phyloP scores from a whole-genome alignment of 2,113 vertebrate species.

The Ochotona princeps region DNA sequence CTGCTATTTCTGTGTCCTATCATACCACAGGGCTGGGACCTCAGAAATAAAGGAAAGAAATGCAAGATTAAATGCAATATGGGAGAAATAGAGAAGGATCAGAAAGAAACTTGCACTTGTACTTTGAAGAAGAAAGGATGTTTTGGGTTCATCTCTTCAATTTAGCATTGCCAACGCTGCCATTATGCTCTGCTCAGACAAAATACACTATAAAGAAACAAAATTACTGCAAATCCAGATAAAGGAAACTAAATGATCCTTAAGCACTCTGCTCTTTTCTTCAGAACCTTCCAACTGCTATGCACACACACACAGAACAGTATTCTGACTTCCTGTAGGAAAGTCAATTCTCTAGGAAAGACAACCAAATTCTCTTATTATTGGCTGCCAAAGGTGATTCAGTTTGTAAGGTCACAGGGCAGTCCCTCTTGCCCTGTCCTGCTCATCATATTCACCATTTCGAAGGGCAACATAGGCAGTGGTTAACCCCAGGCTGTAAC shows the following conservation, averaged over 20 bases:
- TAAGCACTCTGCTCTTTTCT: neutral
- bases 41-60: conserved; percentile 30
- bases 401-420: neutral
- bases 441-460: neutral
- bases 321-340: neutral
- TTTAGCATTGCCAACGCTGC: neutral
- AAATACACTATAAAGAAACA: conserved; percentile 24
- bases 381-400: conserved; percentile 2
- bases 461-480: neutral
- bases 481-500: neutral
- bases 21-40: neutral
- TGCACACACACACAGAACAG: neutral
- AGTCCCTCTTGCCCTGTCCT: neutral
- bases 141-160: neutral
- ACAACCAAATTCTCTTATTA: neutral
- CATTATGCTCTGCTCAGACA: neutral
- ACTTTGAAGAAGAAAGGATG: neutral
- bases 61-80: neutral
- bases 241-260: neutral
- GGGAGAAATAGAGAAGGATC: neutral
- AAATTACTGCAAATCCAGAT: neutral
- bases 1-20: neutral
- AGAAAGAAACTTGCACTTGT: neutral
- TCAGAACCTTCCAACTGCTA: neutral
- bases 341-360: conserved; percentile 12